phyloP scores from a whole-genome alignment of 1,140 invertebrate species.

The Philaenus spumarius region DNA sequence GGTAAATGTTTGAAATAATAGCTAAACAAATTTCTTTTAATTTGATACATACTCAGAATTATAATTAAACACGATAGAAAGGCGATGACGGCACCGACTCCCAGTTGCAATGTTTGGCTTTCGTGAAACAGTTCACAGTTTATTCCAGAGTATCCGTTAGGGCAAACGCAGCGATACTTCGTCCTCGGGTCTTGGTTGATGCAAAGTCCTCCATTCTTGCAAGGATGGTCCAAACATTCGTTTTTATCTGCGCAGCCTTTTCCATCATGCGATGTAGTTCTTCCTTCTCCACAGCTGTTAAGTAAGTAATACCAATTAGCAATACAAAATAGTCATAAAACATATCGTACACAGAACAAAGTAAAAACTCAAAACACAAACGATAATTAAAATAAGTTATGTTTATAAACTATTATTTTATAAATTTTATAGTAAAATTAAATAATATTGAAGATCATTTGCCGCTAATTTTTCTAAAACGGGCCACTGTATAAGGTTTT shows the following conservation, averaged over 20 bases:
- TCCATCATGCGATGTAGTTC: constrained; percentile 75
- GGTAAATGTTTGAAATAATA: too few relatives aligned
- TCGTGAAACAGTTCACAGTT: constrained; percentile 89
- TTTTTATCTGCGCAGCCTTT: constrained; percentile 89
- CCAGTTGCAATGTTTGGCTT: constrained; percentile 82
- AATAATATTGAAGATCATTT: too few relatives aligned
- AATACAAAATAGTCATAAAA: too few relatives aligned
- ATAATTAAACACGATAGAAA: constrained; percentile 89
- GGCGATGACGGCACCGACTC: constrained; percentile 85
- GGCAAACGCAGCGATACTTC: constrained; percentile 76
- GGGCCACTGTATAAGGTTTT: too few relatives aligned
- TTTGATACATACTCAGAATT: constrained; percentile 91
- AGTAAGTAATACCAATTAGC: too few relatives aligned
- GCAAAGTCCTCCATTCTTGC: constrained; percentile 81
- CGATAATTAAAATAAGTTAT: too few relatives aligned
- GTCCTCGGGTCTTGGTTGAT: constrained; percentile 79
- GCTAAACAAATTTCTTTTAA: too few relatives aligned
- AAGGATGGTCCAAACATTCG: constrained; percentile 86
- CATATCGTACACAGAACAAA: too few relatives aligned
- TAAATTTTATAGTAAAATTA: too few relatives aligned
- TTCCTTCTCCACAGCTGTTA: constrained; percentile 87
- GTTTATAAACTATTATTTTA: too few relatives aligned
- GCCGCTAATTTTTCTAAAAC: too few relatives aligned
- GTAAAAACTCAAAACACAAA: too few relatives aligned
- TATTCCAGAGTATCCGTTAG: constrained; percentile 83